phyloP scores from a whole-genome alignment of 1,140 invertebrate species.

The Drosophila mauritiana region DNA sequence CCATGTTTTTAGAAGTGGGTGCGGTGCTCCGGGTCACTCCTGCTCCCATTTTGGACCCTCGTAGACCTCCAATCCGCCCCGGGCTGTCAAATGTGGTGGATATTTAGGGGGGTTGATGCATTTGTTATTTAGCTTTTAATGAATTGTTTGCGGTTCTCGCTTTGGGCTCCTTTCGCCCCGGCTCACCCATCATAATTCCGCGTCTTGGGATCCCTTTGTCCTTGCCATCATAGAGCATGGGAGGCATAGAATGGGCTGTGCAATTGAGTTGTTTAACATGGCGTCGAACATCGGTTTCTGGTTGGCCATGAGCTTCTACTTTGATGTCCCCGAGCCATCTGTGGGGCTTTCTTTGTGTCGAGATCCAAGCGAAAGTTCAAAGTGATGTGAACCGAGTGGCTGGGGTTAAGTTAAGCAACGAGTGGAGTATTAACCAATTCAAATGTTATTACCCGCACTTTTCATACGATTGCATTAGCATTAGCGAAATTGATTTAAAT shows the following conservation, averaged over 20 bases:
- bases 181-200: constrained; percentile 51
- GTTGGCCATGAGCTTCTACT: constrained; percentile 10
- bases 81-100: constrained; percentile 52
- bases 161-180: constrained; percentile 16
- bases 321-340: constrained; percentile 31
- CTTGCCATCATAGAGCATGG: not conserved
- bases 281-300: constrained; percentile 63
- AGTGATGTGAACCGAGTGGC: constrained; percentile 11
- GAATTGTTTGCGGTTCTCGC: constrained; percentile 67
- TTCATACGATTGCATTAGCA: constrained; percentile 44
- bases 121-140: constrained; percentile 70
- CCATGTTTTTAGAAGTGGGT: constrained; percentile 65
- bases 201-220: constrained; percentile 51
- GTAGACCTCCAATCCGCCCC: constrained; percentile 14
- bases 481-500: constrained; percentile 73
- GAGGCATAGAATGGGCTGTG: constrained; percentile 55
- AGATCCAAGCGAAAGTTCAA: constrained; percentile 49
- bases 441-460: constrained; percentile 44
- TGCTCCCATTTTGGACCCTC: constrained; percentile 25
- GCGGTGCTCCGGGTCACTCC: constrained; percentile 11
- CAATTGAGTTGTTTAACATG: constrained; percentile 80
- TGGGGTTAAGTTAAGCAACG: constrained; percentile 42
- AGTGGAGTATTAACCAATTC: constrained; percentile 33
- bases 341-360: constrained; percentile 17
- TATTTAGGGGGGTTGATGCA: constrained; percentile 46